A percentile compares a stretch with the other conserved stretches of the same genome.
Conservation (phyloP, 2,113 vertebrate genomes). For the Dissostichus mawsoni region DNA sequence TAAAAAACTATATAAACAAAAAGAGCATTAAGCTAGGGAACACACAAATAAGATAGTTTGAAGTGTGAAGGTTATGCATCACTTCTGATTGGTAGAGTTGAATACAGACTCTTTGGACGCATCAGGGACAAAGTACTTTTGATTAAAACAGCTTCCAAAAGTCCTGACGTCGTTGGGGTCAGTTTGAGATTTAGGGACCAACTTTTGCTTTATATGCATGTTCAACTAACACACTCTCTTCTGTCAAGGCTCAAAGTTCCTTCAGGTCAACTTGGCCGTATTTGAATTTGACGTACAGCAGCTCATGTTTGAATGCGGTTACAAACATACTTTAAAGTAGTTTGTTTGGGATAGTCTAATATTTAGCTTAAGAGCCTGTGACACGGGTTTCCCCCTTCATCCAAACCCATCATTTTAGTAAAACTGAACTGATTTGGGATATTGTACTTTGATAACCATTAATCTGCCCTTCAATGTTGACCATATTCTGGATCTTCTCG, state of each 20-base stretch:
- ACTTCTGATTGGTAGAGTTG: background rate
- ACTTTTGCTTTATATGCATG: slow-evolving; percentile 46
- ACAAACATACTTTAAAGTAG: background rate
- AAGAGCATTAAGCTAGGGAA: background rate
- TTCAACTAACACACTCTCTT: slow-evolving; percentile 38
- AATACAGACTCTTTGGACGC: background rate
- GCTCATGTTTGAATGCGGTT: background rate
- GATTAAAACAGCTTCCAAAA: background rate
- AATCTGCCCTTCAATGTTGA: no score
- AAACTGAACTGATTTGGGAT: no score
- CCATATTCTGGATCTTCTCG: no score
- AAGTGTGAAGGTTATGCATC: background rate
- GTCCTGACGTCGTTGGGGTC: background rate
- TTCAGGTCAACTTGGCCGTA: background rate
- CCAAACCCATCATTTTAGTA: no score
- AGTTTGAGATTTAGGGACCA: background rate
- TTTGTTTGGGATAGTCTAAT: background rate
- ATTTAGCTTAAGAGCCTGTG: background rate
- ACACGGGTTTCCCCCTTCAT: no score
- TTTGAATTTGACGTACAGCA: background rate
- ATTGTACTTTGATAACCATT: no score
- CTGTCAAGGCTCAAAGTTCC: slow-evolving; percentile 15
- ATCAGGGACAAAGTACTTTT: background rate
- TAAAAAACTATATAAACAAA: slow-evolving; percentile 7
- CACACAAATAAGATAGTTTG: background rate